Conservation (phyloP, 2,113 vertebrate genomes). For the Malurus melanocephalus region DNA sequence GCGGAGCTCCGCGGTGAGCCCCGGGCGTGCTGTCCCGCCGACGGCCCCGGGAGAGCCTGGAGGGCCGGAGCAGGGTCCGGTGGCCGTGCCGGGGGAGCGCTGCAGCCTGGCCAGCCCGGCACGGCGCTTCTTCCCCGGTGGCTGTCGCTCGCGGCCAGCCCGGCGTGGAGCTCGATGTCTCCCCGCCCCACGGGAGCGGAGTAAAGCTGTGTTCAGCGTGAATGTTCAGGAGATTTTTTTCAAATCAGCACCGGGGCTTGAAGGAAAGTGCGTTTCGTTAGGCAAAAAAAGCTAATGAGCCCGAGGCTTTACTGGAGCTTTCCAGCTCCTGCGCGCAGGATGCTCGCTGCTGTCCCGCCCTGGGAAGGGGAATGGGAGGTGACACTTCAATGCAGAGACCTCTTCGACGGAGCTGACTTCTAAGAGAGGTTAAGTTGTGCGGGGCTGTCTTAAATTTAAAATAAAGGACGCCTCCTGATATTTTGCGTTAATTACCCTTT, state of each 20-base stretch:
- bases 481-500: slow-evolving; percentile 18
- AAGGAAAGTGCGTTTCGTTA: background rate
- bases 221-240: background rate
- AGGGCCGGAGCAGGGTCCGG: background rate
- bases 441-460: background rate
- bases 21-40: background rate
- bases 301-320: background rate
- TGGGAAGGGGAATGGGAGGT: background rate
- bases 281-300: background rate
- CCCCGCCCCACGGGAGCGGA: background rate
- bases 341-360: background rate
- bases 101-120: background rate
- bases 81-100: background rate
- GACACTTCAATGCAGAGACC: fast-evolving
- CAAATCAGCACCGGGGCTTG: background rate
- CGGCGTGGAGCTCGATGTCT: background rate
- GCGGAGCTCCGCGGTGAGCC: background rate
- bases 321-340: background rate
- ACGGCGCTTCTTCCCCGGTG: background rate
- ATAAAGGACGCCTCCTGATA: background rate
- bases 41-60: too few species aligned
- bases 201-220: background rate
- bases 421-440: background rate
- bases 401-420: background rate
- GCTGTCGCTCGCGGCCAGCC: background rate